Evolutionary conservation across 2,113 vertebrate genomes (phyloP).

Genomic region (Brienomyrus brachyistius): DNA sequence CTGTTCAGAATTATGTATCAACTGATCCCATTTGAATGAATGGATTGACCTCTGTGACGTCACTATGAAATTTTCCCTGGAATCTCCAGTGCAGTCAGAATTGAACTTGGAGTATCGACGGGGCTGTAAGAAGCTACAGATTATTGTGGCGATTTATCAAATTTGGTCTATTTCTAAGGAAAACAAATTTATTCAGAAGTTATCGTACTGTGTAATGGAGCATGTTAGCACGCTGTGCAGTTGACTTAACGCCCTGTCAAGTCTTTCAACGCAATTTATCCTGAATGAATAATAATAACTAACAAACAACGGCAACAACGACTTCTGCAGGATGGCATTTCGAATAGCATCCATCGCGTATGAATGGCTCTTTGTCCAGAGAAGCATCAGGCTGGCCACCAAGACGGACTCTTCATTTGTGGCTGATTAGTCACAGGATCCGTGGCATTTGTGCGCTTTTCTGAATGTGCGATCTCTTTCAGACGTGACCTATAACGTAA

Average conservation of each 20-base stretch:
- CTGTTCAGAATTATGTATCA: background rate
- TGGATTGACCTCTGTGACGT: background rate
- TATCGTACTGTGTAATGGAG: background rate
- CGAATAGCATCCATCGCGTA: background rate
- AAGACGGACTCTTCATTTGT: background rate
- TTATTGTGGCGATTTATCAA: slow-evolving; percentile 7
- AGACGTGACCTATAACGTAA: background rate
- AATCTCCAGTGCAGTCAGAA: background rate
- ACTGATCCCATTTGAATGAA: background rate
- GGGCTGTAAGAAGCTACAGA: background rate
- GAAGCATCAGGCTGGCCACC: background rate
- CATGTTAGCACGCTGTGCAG: background rate
- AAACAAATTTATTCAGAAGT: background rate
- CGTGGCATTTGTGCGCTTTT: background rate
- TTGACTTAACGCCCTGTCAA: slow-evolving; percentile 15
- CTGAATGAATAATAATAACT: slow-evolving; percentile 10
- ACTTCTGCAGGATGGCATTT: background rate
- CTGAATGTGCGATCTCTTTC: background rate
- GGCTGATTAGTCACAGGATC: slow-evolving; percentile 5
- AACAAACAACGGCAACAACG: background rate
- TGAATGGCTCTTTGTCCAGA: background rate
- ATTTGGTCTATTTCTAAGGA: background rate
- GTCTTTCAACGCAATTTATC: slow-evolving; percentile 5
- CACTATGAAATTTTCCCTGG: background rate
- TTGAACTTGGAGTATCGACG: background rate